These are phyloP conservation scores for Anthrax anthrax DNA, from an alignment of 2,888 invertebrate genomes.

Conservation along the genomic window DNA sequence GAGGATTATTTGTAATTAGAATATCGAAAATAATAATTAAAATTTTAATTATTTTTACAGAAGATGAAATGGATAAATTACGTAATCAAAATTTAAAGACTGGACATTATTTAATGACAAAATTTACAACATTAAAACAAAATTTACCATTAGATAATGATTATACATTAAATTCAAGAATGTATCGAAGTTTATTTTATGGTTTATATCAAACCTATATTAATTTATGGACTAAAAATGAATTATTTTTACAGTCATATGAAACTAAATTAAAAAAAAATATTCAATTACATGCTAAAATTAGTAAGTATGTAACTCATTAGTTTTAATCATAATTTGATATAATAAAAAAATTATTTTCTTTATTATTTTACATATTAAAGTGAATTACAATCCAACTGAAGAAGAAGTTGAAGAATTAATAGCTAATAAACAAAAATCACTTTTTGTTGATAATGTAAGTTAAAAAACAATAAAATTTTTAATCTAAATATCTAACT, in stretches of 20 bases:
- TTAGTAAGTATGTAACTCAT: constrained; percentile 25
- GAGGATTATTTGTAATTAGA: too few relatives aligned
- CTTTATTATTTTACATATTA: constrained; percentile 2
- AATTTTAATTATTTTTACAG: constrained; percentile 12
- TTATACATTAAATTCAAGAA: constrained; percentile 29
- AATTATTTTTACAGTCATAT: constrained; percentile 27
- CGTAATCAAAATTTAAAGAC: constrained; percentile 28
- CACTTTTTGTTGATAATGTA: constrained; percentile 34
- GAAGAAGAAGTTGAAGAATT: constrained; percentile 34
- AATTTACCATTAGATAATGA: constrained; percentile 28
- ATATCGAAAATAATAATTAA: neutral
- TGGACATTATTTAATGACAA: constrained; percentile 27
- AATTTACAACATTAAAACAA: constrained; percentile 29
- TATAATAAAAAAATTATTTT: constrained; percentile 1
- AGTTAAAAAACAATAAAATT: constrained; percentile 11
- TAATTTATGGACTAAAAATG: constrained; percentile 31
- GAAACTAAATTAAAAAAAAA: constrained; percentile 32
- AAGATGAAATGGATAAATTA: constrained; percentile 30
- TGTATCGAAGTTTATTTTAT: constrained; percentile 31
- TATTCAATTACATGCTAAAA: constrained; percentile 30
- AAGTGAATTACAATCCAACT: constrained; percentile 30
- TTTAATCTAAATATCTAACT: neutral
- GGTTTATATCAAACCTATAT: constrained; percentile 31
- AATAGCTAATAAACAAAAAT: constrained; percentile 30
- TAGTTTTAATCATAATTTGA: too few relatives aligned